Percentiles rank a stretch among this genome's conserved stretches.
Evolutionary conservation across 2,888 invertebrate species (phyloP).

Genomic region (Cantharis rustica): DNA sequence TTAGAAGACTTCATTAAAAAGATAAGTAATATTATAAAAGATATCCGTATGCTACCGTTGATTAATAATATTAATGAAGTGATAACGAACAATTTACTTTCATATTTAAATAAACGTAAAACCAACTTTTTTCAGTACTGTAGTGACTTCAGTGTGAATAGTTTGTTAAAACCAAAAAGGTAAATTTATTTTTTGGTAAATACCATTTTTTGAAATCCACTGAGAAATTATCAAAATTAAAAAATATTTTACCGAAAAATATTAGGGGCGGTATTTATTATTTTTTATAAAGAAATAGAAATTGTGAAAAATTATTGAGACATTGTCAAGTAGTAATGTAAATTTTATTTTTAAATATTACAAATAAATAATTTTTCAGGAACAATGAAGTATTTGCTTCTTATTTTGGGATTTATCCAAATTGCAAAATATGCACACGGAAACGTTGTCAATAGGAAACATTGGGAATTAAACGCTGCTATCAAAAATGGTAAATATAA

Average conservation of each 20-base stretch:
- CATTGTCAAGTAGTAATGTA: neutral
- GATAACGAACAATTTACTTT: neutral
- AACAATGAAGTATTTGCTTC: neutral
- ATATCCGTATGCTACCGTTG: neutral
- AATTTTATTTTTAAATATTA: neutral
- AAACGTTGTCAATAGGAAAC: neutral
- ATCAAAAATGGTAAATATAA: neutral
- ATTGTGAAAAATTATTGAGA: too few species aligned
- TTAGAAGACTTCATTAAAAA: neutral
- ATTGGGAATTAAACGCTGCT: neutral
- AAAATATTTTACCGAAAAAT: neutral
- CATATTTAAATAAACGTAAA: neutral
- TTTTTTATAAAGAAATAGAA: too few species aligned
- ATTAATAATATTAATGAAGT: neutral
- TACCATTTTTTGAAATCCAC: neutral
- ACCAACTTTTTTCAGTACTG: neutral
- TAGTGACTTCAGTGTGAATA: neutral
- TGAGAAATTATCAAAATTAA: too few species aligned
- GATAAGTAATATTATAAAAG: neutral
- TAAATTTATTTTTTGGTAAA: neutral
- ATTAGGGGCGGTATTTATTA: neutral
- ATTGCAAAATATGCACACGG: neutral
- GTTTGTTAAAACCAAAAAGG: neutral
- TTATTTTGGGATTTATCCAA: neutral
- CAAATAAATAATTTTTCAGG: neutral